A percentile compares a stretch with the other conserved stretches of the same genome.
Evolutionary conservation across 2,888 invertebrate genomes (phyloP).

Genomic region (Aphrophora alni): DNA sequence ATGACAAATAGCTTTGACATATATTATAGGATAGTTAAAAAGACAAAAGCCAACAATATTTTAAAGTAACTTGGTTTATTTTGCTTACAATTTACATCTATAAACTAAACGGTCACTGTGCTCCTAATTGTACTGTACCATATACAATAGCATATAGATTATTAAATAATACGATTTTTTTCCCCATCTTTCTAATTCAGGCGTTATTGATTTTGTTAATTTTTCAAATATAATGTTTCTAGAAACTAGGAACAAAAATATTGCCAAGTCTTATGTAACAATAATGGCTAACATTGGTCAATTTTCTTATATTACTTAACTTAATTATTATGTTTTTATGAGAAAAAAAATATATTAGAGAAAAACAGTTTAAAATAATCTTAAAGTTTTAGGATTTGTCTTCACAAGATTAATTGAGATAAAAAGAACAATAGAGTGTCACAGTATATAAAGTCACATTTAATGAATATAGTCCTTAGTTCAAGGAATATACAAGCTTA

Average conservation of each 20-base stretch:
- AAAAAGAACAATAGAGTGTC: too few relatives aligned
- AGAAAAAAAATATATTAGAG: too few relatives aligned
- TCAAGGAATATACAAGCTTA: too few relatives aligned
- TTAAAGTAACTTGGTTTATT: slow-evolving; percentile 9
- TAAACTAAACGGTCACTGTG: slow-evolving; percentile 9
- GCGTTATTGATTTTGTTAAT: not conserved
- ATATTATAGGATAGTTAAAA: not conserved
- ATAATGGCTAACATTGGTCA: not conserved
- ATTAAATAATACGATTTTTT: not conserved
- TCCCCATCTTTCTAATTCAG: not conserved
- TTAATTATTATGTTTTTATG: too few relatives aligned
- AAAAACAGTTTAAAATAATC: too few relatives aligned
- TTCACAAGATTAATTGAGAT: too few relatives aligned
- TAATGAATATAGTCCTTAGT: too few relatives aligned
- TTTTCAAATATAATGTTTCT: not conserved
- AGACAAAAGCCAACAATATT: not conserved
- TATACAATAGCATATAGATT: slow-evolving; percentile 4
- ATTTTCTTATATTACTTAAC: too few relatives aligned
- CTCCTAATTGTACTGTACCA: slow-evolving; percentile 6
- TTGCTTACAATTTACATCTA: slow-evolving; percentile 9
- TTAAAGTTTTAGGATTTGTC: too few relatives aligned
- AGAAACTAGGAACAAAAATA: not conserved
- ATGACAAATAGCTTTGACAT: too few relatives aligned
- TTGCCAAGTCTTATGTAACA: not conserved
- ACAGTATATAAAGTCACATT: too few relatives aligned